Base-by-base conservation (phyloP, 2,113 vertebrate genomes). In the Psittacula cyanocephala region DNA sequence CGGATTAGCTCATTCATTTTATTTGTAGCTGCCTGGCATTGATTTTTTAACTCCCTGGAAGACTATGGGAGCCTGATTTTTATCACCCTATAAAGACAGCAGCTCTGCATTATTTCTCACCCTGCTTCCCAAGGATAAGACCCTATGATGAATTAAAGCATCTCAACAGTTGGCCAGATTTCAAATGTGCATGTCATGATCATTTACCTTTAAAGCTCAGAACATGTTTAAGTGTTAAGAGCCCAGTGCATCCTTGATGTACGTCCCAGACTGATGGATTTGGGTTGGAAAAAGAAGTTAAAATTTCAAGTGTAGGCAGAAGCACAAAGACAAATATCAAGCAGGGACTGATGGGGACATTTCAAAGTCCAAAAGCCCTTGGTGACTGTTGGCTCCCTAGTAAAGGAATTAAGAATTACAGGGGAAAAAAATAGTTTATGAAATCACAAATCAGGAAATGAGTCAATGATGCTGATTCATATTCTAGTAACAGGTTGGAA, bases 391-490 rank as follows among this genome's bases (percentile, higher is more conserved):
- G 81, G 47, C 68, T 84, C 25, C 44, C 43, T 86, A 49, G 91
- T 22, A 43, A 0, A 78, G 80, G 63, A 49, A 62, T 57, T 46
- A 44, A 81, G 68, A 63, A 68, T 46, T 92, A 92, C 29, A 81
- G 31, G 10, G 46, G 18, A n/a, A 2, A 16, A 74, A 77, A 80
- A 75, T 41, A 13, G 20, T 69, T 91, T 60, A 78, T 71, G 86
- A 91, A 95, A 84, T 91, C 62, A 76, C 68, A 65, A 89, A 68
- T 78, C 70, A 71, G 88, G 78, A 97, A 95, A 72, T 91, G 90
- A 97, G 85, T 94, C 91, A 91, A 44, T 14, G 89, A 39, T 85
- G 67, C 81, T 94, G 92, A 97, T 91, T 97, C 89, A 84, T 41
- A 75, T 64, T 79, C 74, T 28, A 47, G 39, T 52, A 84, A 91